Conservation (phyloP, 2,797 vertebrate genomes). For the Hydrophis major region DNA sequence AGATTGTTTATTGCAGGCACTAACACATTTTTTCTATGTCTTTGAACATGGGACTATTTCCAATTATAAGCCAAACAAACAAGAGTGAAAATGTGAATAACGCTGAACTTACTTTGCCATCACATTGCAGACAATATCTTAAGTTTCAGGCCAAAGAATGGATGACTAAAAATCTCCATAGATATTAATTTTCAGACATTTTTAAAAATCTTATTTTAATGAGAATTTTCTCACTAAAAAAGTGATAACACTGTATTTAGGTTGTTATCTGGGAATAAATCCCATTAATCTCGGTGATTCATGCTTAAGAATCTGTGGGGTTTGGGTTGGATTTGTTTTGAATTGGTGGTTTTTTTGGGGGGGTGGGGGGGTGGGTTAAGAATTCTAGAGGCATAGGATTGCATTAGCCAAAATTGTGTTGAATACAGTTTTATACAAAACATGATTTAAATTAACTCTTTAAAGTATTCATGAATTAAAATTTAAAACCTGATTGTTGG, state of each 20-base stretch:
- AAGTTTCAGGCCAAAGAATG: neutral
- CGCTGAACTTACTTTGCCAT: neutral
- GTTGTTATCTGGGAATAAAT: neutral
- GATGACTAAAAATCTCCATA: neutral
- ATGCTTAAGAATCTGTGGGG: neutral
- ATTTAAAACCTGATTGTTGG: neutral
- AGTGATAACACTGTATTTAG: neutral
- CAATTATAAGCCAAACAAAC: neutral
- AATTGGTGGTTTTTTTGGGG: neutral
- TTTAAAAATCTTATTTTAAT: neutral
- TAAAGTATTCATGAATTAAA: neutral
- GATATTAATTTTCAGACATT: neutral
- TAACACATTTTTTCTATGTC: neutral
- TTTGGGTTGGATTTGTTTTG: neutral
- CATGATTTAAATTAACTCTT: neutral
- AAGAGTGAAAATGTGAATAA: neutral
- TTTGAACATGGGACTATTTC: neutral
- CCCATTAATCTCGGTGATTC: neutral
- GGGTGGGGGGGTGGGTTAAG: neutral
- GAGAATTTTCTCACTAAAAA: neutral
- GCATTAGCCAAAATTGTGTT: neutral
- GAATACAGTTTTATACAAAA: neutral
- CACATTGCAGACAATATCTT: neutral
- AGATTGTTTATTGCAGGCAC: neutral
- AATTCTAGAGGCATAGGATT: neutral